Conservation (phyloP, 2,888 invertebrate species). For the Gnatocerus cornutus region DNA sequence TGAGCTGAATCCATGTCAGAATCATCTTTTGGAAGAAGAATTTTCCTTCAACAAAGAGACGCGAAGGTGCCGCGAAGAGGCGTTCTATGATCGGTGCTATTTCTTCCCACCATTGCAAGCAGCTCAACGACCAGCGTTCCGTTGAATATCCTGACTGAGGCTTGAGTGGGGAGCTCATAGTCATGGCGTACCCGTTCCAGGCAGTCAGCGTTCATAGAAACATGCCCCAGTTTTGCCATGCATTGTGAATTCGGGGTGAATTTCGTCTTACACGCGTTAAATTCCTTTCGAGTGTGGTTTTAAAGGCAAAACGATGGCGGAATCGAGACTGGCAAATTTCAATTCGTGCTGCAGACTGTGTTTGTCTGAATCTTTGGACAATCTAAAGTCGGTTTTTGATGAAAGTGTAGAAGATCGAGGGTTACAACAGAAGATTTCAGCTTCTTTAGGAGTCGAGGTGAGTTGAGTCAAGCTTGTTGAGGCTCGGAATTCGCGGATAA, state of each 20-base stretch:
- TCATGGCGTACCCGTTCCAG: slow-evolving; percentile 58
- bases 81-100: slow-evolving; percentile 24
- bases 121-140: slow-evolving; percentile 52
- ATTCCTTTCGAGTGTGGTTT: slow-evolving; percentile 35
- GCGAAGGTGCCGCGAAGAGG: slow-evolving; percentile 24
- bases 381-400: slow-evolving; percentile 67
- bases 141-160: slow-evolving; percentile 51
- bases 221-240: slow-evolving; percentile 47
- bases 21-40: slow-evolving; percentile 12
- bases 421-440: slow-evolving; percentile 78
- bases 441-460: slow-evolving; percentile 80
- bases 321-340: slow-evolving; percentile 59
- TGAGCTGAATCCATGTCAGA: not conserved
- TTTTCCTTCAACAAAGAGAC: slow-evolving; percentile 36
- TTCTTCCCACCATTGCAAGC: slow-evolving; percentile 44
- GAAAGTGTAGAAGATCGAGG: slow-evolving; percentile 62
- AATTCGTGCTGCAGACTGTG: slow-evolving; percentile 69
- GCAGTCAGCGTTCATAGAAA: slow-evolving; percentile 52
- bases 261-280: slow-evolving; percentile 16
- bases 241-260: slow-evolving; percentile 31
- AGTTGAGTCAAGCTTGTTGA: slow-evolving; percentile 63
- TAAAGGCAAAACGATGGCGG: slow-evolving; percentile 48
- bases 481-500: slow-evolving; percentile 38
- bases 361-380: slow-evolving; percentile 65
- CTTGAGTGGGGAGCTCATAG: slow-evolving; percentile 55